Base-by-base conservation (phyloP, 2,888 invertebrate species). In the Meliscaeva auricollis region DNA sequence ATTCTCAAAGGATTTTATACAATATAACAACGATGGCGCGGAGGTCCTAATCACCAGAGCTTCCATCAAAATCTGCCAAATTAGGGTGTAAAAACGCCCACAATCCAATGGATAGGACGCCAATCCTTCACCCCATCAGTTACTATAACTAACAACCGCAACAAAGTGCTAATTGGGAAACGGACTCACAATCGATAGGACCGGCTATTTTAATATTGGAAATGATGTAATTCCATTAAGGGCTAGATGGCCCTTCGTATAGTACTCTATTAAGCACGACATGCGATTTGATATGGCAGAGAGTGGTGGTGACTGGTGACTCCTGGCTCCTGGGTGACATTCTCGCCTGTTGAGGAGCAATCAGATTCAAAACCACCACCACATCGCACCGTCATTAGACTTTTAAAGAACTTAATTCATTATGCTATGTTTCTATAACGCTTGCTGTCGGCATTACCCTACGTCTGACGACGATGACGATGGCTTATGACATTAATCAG, bases 221-320 rank as follows among this genome's bases (percentile, higher is more conserved):
- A 85, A 81, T 85, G 85, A 85, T 81, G 85, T 85, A 85, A 85
- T 85, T 85, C 81, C 85, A 77, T 76, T 85, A 77, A 69, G 70
- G 75, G 15, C 69, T 64, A 62, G 69, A 75, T 78, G 41, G 82
- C 52, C 46, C 30, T 62, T 44, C 11, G 15, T 35, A 30, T 64
- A 66, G 50, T 38, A 35, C n/a, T 30, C 46, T 52, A 32, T 50
- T 44, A 62, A 66, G 69, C 52, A 78, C 54, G 85, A 81, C 85
- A 85, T 76, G 76, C 84, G 83, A 83, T 68, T 20, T 50, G 78
- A 79, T 68, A 66, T 66, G 22, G 30, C 44, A 20, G 52, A 30
- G 15, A 5, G 3, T 11, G 4, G 32, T 38, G 46, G 52, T 41
- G n/a, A 22, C n/a, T 54, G 60, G 68, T 35, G 48, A 66, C n/a